Evolutionary conservation across 1,140 invertebrate genomes (phyloP).

Genomic region (Macrobrachium rosenbergii): DNA sequence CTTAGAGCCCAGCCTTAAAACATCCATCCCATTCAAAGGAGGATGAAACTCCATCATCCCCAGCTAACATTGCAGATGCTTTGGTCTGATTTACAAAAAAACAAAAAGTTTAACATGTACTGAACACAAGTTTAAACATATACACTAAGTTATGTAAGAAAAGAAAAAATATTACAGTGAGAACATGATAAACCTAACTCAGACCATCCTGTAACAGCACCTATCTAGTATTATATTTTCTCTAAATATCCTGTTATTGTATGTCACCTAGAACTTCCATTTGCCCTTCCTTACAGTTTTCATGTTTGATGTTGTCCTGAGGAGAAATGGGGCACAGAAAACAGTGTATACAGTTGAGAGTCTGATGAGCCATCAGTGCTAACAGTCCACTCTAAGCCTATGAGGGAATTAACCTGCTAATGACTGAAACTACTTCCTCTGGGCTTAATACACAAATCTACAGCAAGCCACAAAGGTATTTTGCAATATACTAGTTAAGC

Average conservation of each 20-base stretch:
- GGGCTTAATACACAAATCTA: constrained; percentile 37
- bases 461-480: constrained; percentile 35
- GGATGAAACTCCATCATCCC: background rate
- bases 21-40: background rate
- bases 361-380: constrained; percentile 44
- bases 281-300: constrained; percentile 60
- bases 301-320: constrained; percentile 62
- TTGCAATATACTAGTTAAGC: constrained; percentile 43
- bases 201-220: constrained; percentile 19
- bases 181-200: background rate
- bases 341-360: constrained; percentile 57
- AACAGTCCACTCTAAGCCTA: constrained; percentile 50
- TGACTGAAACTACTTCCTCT: constrained; percentile 5
- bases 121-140: too few relatives aligned
- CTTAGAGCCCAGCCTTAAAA: background rate
- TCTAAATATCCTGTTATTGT: constrained; percentile 46
- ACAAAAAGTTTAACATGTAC: too few relatives aligned
- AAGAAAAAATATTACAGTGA: too few relatives aligned
- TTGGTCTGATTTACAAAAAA: too few relatives aligned
- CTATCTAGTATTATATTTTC: constrained; percentile 10
- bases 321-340: constrained; percentile 61
- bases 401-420: constrained; percentile 1
- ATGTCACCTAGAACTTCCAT: constrained; percentile 41
- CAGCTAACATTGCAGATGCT: too few relatives aligned
- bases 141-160: too few relatives aligned